Percentiles rank a stretch among this genome's conserved stretches.
phyloP scores from a whole-genome alignment of 2,888 invertebrate genomes.

The Diplolepis rosae region DNA sequence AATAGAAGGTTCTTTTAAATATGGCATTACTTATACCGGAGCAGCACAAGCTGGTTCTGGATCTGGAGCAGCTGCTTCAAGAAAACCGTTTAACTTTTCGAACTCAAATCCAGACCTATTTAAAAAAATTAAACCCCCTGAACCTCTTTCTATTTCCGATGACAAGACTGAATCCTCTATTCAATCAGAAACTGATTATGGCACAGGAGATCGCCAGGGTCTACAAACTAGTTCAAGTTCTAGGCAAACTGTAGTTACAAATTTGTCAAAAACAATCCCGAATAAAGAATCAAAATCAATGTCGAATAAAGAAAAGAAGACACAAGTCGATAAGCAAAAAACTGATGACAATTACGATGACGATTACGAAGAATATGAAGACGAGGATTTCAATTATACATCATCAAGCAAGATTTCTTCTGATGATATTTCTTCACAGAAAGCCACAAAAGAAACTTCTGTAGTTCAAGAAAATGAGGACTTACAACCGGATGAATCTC shows the following conservation, averaged over 20 bases:
- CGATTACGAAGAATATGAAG: conserved; percentile 79
- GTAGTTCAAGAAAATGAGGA: conserved; percentile 76
- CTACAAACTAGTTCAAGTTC: conserved; percentile 21
- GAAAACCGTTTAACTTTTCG: conserved; percentile 67
- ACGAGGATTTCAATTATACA: conserved; percentile 65
- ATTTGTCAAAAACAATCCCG: conserved; percentile 24
- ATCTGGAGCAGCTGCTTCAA: conserved; percentile 67
- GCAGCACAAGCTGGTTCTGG: conserved; percentile 90
- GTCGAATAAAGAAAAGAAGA: conserved; percentile 27
- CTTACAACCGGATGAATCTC: conserved; percentile 79
- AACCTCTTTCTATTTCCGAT: neutral
- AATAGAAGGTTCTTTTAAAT: conserved; percentile 86
- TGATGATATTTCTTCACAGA: conserved; percentile 58
- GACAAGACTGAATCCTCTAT: conserved; percentile 23
- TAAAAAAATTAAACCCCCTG: conserved; percentile 58
- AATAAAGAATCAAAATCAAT: conserved; percentile 25
- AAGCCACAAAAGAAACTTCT: conserved; percentile 8
- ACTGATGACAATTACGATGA: conserved; percentile 70
- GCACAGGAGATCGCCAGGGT: conserved; percentile 32
- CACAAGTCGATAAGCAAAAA: neutral
- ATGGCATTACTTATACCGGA: conserved; percentile 85
- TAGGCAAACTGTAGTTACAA: conserved; percentile 39
- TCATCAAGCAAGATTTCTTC: conserved; percentile 42
- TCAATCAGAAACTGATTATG: conserved; percentile 20
- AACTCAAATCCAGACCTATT: conserved; percentile 60